These are phyloP conservation scores for Phaedon cochleariae DNA, from an alignment of 2,888 invertebrate genomes.

Conservation along the genomic window DNA sequence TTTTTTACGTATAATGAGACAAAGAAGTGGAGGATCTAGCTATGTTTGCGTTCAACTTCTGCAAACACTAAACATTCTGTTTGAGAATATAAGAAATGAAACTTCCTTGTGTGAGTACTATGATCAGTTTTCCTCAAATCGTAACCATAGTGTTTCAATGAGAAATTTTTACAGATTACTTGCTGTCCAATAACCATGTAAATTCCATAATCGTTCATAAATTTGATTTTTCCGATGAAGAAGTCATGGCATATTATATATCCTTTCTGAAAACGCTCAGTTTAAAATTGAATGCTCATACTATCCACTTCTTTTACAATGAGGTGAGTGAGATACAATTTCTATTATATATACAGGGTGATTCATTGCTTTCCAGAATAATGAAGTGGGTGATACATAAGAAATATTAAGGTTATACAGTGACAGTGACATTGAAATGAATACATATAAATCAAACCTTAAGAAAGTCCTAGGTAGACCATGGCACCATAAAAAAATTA, in stretches of 20 bases:
- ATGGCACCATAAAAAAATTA: too few relatives aligned
- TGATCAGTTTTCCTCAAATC: too few relatives aligned
- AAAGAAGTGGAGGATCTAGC: conserved; percentile 91
- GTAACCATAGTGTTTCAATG: too few relatives aligned
- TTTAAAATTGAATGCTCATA: conserved; percentile 95
- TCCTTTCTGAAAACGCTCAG: conserved; percentile 98
- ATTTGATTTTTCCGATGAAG: conserved; percentile 99
- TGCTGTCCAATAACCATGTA: conserved; percentile 99
- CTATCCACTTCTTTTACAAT: conserved; percentile 99
- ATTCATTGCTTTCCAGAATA: too few relatives aligned
- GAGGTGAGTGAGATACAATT: conserved; percentile 73
- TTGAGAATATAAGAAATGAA: conserved; percentile 99
- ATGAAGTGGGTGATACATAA: too few relatives aligned
- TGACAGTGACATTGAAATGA: too few relatives aligned
- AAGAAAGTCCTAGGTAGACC: too few relatives aligned
- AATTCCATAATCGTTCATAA: conserved; percentile 99
- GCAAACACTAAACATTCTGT: conserved; percentile 97
- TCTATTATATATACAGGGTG: too few relatives aligned
- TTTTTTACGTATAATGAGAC: conserved; percentile 96
- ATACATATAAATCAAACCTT: too few relatives aligned
- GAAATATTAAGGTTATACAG: too few relatives aligned
- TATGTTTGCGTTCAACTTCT: conserved; percentile 97
- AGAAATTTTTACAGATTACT: conserved; percentile 81
- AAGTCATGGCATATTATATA: conserved; percentile 99
- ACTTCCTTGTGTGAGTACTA: conserved; percentile 97